A percentile compares a stretch with the other conserved stretches of the same genome.
Evolutionary conservation across 2,797 vertebrate species (phyloP).

Genomic region (Sebastes minor): DNA sequence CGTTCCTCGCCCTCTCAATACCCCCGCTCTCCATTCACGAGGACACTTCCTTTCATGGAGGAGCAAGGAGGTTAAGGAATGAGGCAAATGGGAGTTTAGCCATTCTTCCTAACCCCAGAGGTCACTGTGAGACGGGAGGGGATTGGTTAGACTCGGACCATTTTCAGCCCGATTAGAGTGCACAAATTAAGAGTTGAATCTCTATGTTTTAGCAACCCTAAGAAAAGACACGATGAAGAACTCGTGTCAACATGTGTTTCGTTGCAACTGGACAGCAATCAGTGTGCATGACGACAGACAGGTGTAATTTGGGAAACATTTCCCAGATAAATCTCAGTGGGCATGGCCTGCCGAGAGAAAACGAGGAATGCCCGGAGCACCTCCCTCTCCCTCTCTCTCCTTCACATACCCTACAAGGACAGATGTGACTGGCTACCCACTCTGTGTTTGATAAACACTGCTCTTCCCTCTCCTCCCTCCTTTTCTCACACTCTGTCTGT

Average conservation of each 20-base stretch:
- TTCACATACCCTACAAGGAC: constrained; percentile 83
- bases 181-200: neutral
- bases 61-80: constrained; percentile 20
- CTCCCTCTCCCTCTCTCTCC: constrained; percentile 58
- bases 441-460: constrained; percentile 82
- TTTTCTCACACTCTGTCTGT: constrained; percentile 52
- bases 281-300: constrained; percentile 50
- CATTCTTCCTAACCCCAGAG: constrained; percentile 5
- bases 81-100: constrained; percentile 20
- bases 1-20: constrained; percentile 21
- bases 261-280: constrained; percentile 17
- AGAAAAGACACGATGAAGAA: constrained; percentile 26
- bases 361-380: constrained; percentile 62
- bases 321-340: constrained; percentile 51
- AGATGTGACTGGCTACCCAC: constrained; percentile 77
- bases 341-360: constrained; percentile 50
- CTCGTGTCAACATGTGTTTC: constrained; percentile 19
- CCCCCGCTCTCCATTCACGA: constrained; percentile 22
- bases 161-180: constrained; percentile 2
- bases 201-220: neutral
- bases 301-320: constrained; percentile 60
- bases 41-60: constrained; percentile 62
- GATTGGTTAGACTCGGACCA: neutral
- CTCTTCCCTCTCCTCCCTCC: constrained; percentile 60
- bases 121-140: constrained; percentile 1